Evolutionary conservation across 2,113 vertebrate species (phyloP).

Genomic region (Aepyceros melampus): DNA sequence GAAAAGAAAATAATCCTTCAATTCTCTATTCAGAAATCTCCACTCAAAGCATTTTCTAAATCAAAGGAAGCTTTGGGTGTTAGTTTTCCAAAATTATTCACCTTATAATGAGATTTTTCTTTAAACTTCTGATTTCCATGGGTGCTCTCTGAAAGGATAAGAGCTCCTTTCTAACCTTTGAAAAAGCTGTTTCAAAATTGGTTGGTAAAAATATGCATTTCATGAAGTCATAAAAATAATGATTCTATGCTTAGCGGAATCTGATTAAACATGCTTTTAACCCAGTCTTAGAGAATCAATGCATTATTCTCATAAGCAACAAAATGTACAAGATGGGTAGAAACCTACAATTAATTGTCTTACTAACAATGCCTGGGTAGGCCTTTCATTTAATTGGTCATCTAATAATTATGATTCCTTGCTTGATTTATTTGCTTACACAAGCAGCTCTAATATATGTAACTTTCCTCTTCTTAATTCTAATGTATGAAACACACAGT

Average conservation of each 20-base stretch:
- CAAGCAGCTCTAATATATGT: neutral
- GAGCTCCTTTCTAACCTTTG: neutral
- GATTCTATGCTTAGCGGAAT: neutral
- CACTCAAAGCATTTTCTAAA: conserved; percentile 16
- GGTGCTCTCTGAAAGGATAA: neutral
- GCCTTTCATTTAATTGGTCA: conserved; percentile 6
- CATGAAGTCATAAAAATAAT: conserved; percentile 51
- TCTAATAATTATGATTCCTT: neutral
- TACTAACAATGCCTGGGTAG: neutral
- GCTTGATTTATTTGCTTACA: conserved; percentile 45
- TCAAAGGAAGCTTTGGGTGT: neutral
- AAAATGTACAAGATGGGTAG: neutral
- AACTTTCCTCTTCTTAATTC: neutral
- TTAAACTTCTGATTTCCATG: neutral
- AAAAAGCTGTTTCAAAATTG: conserved; percentile 9
- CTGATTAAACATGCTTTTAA: conserved; percentile 51
- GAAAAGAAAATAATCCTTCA: neutral
- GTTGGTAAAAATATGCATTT: conserved; percentile 35
- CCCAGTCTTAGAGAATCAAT: conserved; percentile 41
- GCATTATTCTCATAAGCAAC: conserved; percentile 52
- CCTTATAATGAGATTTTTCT: conserved; percentile 29
- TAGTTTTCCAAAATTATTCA: conserved; percentile 31
- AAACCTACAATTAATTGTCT: conserved; percentile 30
- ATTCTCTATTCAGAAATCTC: neutral
- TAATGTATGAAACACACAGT: neutral